Conservation (phyloP, 2,797 vertebrate genomes). For the Lates japonicus region DNA sequence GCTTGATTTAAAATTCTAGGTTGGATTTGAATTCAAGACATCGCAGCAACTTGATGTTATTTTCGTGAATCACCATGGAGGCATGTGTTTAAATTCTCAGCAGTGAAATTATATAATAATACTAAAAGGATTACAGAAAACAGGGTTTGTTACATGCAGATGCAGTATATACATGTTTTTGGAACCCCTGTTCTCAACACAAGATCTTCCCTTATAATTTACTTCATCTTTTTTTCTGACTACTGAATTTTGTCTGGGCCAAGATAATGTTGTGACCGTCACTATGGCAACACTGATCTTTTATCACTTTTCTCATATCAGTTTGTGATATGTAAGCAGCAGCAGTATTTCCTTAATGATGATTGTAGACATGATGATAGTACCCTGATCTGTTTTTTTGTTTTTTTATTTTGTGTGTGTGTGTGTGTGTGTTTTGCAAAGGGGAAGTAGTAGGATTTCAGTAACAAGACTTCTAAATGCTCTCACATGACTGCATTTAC, state of each 20-base stretch:
- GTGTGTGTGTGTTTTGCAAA: background rate
- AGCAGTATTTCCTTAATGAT: conserved; percentile 14
- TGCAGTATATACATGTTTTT: background rate
- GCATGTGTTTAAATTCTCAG: background rate
- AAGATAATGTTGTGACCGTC: background rate
- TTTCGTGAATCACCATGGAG: conserved; percentile 4
- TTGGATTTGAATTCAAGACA: conserved; percentile 3
- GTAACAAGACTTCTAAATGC: background rate
- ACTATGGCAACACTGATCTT: conserved; percentile 6
- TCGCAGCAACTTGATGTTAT: background rate
- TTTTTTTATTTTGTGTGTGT: background rate
- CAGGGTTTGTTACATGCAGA: background rate
- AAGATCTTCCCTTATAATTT: background rate
- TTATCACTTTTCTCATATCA: background rate
- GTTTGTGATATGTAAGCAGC: background rate
- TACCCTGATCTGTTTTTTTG: background rate
- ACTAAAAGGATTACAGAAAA: background rate
- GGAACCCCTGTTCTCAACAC: background rate
- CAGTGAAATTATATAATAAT: background rate
- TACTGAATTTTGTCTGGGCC: background rate
- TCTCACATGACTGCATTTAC: background rate
- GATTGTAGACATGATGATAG: background rate
- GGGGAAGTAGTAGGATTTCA: background rate
- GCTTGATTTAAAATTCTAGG: background rate
- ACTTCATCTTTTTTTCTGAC: background rate